phyloP scores from a whole-genome alignment of 2,888 invertebrate genomes.

The Leptinotarsa tumamoca region DNA sequence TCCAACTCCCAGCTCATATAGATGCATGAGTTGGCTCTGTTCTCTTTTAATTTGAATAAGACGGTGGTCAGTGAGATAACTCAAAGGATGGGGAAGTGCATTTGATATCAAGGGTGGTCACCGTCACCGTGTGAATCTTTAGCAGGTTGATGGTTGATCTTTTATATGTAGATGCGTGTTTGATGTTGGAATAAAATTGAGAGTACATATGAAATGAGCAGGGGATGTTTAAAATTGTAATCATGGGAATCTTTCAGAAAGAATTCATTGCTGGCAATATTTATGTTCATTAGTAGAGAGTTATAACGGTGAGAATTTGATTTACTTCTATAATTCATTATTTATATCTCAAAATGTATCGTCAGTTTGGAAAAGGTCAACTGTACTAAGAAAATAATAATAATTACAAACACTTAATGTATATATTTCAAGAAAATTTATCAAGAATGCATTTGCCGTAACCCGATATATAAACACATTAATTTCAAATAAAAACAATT shows the following conservation, averaged over 20 bases:
- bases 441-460: too few species aligned
- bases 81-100: constrained; percentile 56
- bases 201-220: constrained; percentile 50
- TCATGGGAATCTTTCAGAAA: constrained; percentile 48
- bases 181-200: constrained; percentile 51
- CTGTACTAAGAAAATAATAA: too few species aligned
- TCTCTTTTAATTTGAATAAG: constrained; percentile 47
- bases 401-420: too few species aligned
- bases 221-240: constrained; percentile 38
- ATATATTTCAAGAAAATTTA: too few species aligned
- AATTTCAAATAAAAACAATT: too few species aligned
- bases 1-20: constrained; percentile 51
- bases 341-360: too few species aligned
- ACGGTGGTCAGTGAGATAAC: constrained; percentile 45
- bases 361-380: too few species aligned
- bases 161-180: constrained; percentile 59
- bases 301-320: not conserved
- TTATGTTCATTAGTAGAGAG: not conserved
- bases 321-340: too few species aligned
- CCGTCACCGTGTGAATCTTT: constrained; percentile 62
- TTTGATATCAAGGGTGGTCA: constrained; percentile 53
- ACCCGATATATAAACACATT: too few species aligned
- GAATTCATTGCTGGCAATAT: constrained; percentile 28
- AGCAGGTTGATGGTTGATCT: constrained; percentile 63
- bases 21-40: constrained; percentile 51